A percentile compares a stretch with the other conserved stretches of the same genome.
Conservation (phyloP, 2,797 vertebrate genomes). For the Syncerus caffer region DNA sequence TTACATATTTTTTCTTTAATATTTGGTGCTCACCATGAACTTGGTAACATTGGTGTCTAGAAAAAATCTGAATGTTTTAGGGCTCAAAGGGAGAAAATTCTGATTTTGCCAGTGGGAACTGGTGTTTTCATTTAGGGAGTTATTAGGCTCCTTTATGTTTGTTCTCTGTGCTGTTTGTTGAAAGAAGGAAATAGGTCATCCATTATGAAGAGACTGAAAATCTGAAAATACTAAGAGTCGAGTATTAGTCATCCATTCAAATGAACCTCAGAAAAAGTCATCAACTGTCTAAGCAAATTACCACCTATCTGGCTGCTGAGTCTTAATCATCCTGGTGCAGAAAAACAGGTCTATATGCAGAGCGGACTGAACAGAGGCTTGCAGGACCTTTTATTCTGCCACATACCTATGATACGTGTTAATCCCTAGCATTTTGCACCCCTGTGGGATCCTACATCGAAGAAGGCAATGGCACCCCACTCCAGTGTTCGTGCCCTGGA, state of each 20-base stretch:
- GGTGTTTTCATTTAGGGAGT: not conserved
- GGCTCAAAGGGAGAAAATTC: not conserved
- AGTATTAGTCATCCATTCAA: not conserved
- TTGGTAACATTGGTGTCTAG: slow-evolving; percentile 15
- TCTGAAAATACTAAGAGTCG: not conserved
- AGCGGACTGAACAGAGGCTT: not conserved
- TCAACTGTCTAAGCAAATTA: not conserved
- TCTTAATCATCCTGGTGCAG: not conserved
- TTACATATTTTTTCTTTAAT: not conserved
- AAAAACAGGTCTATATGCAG: not conserved
- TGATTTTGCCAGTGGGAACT: not conserved
- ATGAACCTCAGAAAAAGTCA: not conserved
- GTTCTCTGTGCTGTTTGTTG: slow-evolving; percentile 14
- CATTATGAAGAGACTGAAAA: slow-evolving; percentile 29
- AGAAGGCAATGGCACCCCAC: no score
- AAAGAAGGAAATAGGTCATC: slow-evolving; percentile 7
- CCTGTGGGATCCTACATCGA: not conserved
- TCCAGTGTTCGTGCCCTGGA: no score
- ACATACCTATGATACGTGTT: fast-evolving
- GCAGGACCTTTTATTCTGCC: not conserved
- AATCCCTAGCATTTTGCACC: not conserved
- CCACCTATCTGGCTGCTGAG: not conserved
- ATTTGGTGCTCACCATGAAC: not conserved
- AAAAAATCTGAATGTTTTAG: not conserved
- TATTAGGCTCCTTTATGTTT: not conserved